Conservation (phyloP, 2,113 vertebrate genomes). For the Sturnira hondurensis region DNA sequence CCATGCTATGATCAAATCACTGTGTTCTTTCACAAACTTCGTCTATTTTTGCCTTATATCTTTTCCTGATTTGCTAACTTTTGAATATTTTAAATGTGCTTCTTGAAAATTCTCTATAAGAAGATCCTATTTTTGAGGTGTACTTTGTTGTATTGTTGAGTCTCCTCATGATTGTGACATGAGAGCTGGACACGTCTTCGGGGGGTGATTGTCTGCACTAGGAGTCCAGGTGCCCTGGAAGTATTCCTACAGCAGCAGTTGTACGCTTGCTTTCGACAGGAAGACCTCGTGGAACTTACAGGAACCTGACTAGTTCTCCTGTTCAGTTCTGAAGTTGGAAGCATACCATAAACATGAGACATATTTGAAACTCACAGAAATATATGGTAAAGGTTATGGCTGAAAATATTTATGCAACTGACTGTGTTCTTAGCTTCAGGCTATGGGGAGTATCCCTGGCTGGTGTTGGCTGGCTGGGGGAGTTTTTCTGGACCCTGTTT, state of each 20-base stretch:
- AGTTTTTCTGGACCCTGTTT: neutral
- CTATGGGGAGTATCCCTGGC: neutral
- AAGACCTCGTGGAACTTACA: neutral
- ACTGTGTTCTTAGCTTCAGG: neutral
- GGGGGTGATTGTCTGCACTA: neutral
- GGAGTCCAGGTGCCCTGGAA: neutral
- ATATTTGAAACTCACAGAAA: neutral
- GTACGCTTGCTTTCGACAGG: neutral
- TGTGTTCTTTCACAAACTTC: neutral
- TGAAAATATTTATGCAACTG: neutral
- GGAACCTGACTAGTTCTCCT: neutral
- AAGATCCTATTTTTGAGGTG: neutral
- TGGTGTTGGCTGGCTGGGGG: neutral
- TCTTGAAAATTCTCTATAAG: neutral
- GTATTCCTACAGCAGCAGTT: neutral
- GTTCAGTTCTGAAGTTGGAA: neutral
- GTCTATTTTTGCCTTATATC: neutral
- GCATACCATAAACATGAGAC: neutral
- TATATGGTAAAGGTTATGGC: neutral
- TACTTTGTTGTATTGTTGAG: neutral
- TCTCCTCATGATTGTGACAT: neutral
- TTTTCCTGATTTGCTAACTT: neutral
- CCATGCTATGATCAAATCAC: neutral
- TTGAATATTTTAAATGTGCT: neutral
- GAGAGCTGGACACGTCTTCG: neutral